Base-by-base conservation (phyloP, 2,888 invertebrate genomes). In the Drosophila paramelanica region DNA sequence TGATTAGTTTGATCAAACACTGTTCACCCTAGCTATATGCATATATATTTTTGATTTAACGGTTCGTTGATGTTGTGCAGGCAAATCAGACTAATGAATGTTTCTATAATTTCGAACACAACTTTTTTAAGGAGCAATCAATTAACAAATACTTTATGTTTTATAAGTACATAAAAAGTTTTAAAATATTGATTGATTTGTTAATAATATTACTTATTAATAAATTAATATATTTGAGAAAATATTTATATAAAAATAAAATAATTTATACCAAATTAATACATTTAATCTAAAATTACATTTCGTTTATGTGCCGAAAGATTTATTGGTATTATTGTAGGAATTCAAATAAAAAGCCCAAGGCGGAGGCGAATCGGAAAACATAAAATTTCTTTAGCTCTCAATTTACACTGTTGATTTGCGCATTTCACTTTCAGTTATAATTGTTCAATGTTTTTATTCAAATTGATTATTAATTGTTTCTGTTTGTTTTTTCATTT, bases 1-100 rank as follows among this genome's bases (percentile, higher is more conserved):
- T 87, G 87, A 87, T 87, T 87, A 73, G 79, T 73, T 75, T 72
- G 81, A 80, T 89, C 74, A 65, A 80, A 38, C 10, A 36, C 36
- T 36, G 27, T 11, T 67, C 66, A 46, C 59, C 73, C 53, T 43
- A 47, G 41, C 8, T 45, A 39, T 39, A 39, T 27, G 10, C 27
- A 14, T 46, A 17, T 25, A 33, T 43, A 6, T 20, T 8, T 82
- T 85, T 82, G 79, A 65, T 74, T 84, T 80, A 68, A 80, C 80
- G 81, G 67, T 79, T 79, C 65, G 67, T 79, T 80, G 55, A 39
- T 17, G 14, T 39, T 59, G 23, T 51, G 11, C 25, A 33, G 27
- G 27, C 38, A 42, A 67, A 66, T 56, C 58, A 39, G 42, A 42
- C 31, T 53, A 55, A 56, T 67, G 38, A 51, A 17, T 13, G 41